Evolutionary conservation across 2,888 invertebrate genomes (phyloP).

Genomic region (Suillia variegata): DNA sequence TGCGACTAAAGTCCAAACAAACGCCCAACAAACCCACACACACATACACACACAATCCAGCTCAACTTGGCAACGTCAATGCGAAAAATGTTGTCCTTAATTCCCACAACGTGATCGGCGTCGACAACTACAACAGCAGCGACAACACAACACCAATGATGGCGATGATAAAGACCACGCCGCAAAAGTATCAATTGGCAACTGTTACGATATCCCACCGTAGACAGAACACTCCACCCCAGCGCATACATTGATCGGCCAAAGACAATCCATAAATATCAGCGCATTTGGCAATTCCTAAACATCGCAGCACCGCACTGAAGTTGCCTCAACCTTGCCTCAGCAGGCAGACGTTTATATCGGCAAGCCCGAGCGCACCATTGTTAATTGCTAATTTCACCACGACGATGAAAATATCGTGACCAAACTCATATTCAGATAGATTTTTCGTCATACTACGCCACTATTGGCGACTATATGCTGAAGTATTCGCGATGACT

Average conservation of each 20-base stretch:
- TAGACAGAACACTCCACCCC: not conserved
- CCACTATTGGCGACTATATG: not conserved
- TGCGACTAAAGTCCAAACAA: too few relatives aligned
- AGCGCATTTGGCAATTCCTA: not conserved
- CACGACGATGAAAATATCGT: slow-evolving; percentile 5
- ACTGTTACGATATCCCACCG: not conserved
- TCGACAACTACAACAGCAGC: not conserved
- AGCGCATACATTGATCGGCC: not conserved
- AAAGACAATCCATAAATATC: not conserved
- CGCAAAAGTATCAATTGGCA: not conserved
- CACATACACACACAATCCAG: not conserved
- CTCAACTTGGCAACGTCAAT: not conserved
- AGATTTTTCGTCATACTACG: too few relatives aligned
- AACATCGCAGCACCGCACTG: not conserved
- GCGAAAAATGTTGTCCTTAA: not conserved
- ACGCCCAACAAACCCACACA: not conserved
- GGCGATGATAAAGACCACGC: not conserved
- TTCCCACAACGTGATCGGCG: slow-evolving; percentile 2
- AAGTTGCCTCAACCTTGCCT: not conserved
- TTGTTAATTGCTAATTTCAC: slow-evolving; percentile 7
- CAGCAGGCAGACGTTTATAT: too few relatives aligned
- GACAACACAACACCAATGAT: not conserved
- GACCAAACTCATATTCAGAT: slow-evolving; percentile 3
- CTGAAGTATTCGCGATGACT: too few relatives aligned
- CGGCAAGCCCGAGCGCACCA: too few relatives aligned